Conservation (phyloP, 2,797 vertebrate species). For the Dermochelys coriacea region DNA sequence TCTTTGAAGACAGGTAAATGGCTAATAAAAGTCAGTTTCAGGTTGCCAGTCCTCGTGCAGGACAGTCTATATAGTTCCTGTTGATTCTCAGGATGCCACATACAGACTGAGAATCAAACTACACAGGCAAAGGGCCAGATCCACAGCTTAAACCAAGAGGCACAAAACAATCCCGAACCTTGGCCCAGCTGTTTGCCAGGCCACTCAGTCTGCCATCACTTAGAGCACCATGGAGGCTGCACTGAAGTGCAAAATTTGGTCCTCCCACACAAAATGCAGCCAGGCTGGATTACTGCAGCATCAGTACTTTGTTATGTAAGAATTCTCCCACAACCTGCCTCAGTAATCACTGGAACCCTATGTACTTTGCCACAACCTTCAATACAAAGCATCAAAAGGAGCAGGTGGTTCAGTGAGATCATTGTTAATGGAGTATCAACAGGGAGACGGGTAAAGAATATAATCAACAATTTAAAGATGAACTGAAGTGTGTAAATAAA, state of each 20-base stretch:
- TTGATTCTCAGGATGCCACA: not conserved
- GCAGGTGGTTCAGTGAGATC: not conserved
- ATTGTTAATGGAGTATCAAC: not conserved
- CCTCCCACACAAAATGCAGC: not conserved
- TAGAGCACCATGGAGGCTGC: accelerated
- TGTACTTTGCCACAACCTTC: not conserved
- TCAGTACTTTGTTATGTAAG: not conserved
- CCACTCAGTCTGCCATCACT: not conserved
- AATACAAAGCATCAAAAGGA: not conserved
- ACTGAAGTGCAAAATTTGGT: not conserved
- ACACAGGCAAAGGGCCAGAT: not conserved
- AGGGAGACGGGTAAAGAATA: not conserved
- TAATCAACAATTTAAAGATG: not conserved
- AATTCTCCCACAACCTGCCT: not conserved
- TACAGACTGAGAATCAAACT: not conserved
- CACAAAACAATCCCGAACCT: not conserved
- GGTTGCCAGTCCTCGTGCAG: not conserved
- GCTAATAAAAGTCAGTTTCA: not conserved
- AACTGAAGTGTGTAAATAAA: not conserved
- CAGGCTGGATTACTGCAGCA: not conserved
- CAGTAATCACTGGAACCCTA: not conserved
- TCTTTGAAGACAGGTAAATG: not conserved
- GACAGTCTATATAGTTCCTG: not conserved
- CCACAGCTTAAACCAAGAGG: not conserved
- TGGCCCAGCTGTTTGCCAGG: accelerated